A percentile compares a stretch with the other conserved stretches of the same genome.
Conservation (phyloP, 2,888 invertebrate species). For the Mythimna impura region DNA sequence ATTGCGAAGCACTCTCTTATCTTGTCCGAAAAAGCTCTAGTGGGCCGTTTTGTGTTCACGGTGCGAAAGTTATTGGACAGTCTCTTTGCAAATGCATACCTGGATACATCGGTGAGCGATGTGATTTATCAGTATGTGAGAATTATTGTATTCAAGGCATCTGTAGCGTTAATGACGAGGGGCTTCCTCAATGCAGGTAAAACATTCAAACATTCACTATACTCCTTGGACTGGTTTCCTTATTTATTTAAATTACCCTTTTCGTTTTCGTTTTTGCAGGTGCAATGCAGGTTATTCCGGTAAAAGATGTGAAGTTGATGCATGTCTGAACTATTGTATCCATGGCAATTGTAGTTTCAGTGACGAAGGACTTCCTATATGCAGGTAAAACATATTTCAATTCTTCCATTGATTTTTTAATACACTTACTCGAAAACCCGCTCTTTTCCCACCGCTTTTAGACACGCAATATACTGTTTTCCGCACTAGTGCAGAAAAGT, state of each 20-base stretch:
- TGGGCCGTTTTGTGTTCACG: background rate
- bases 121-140: background rate
- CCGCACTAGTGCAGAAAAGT: no score
- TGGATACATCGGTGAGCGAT: background rate
- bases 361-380: background rate
- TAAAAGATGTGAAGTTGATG: background rate
- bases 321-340: background rate
- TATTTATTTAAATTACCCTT: background rate
- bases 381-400: background rate
- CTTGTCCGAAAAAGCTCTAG: background rate
- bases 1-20: background rate
- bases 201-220: background rate
- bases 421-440: no score
- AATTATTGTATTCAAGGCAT: background rate
- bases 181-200: background rate
- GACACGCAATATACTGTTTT: no score
- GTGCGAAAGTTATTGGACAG: background rate
- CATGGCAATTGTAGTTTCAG: background rate
- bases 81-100: background rate
- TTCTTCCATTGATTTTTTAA: background rate
- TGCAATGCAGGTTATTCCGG: background rate
- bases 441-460: no score
- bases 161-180: background rate
- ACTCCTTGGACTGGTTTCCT: background rate
- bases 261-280: slow-evolving; percentile 18